These are phyloP conservation scores for Agrotis puta DNA, from an alignment of 2,888 invertebrate genomes.

Conservation along the genomic window DNA sequence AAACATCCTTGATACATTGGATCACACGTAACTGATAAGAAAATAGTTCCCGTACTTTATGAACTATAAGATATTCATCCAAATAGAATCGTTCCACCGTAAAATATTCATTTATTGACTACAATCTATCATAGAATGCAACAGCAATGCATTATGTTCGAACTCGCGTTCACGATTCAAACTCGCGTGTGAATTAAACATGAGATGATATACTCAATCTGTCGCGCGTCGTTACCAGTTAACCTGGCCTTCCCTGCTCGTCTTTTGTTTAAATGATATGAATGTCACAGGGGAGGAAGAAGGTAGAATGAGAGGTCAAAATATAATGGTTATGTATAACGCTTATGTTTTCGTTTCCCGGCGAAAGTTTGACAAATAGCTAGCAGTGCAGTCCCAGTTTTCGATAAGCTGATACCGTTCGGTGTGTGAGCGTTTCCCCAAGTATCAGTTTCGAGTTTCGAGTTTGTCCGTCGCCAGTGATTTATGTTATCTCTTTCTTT, in stretches of 20 bases:
- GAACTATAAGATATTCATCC: conserved; percentile 36
- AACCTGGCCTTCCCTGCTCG: conserved; percentile 63
- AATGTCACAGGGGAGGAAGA: not conserved
- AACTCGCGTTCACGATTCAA: conserved; percentile 78
- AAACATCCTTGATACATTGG: conserved; percentile 39
- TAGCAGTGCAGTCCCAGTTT: conserved; percentile 79
- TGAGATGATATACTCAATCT: conserved; percentile 87
- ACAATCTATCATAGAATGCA: conserved; percentile 77
- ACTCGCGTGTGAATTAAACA: conserved; percentile 86
- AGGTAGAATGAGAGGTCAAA: conserved; percentile 56
- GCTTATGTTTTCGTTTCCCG: conserved; percentile 80
- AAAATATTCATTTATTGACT: conserved; percentile 83
- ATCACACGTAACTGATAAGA: conserved; percentile 39
- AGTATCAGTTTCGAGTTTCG: conserved; percentile 75
- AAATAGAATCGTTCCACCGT: conserved; percentile 53
- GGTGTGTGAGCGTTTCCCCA: conserved; percentile 74
- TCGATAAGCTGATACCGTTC: conserved; percentile 82
- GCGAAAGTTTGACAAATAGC: conserved; percentile 86
- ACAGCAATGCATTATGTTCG: conserved; percentile 79
- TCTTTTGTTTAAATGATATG: conserved; percentile 4
- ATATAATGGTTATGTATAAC: conserved; percentile 65
- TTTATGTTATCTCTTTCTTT: conserved; percentile 74
- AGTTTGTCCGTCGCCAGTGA: conserved; percentile 72
- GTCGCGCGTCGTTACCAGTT: conserved; percentile 77
- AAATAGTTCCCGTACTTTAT: conserved; percentile 33